Conservation (phyloP, 2,113 vertebrate species). For the Drymodes brunneopygia region DNA sequence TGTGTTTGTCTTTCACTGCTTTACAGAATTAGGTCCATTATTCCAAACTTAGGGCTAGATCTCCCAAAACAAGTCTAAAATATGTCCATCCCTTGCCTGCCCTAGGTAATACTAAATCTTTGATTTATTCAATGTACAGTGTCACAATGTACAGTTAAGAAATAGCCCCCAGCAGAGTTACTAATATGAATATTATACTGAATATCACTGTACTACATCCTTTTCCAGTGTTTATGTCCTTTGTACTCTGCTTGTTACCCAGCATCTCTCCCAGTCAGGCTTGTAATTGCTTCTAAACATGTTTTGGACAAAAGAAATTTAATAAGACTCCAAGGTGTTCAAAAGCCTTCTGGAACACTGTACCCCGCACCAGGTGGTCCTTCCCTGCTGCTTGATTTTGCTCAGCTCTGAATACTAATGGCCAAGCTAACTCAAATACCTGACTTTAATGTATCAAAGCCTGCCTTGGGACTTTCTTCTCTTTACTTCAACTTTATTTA, state of each 20-base stretch:
- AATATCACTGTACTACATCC: neutral
- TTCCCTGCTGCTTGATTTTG: neutral
- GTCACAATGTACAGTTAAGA: neutral
- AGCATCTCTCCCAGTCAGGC: neutral
- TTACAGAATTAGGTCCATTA: neutral
- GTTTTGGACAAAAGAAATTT: neutral
- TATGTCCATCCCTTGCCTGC: neutral
- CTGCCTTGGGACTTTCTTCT: neutral
- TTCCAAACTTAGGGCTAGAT: neutral
- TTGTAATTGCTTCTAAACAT: neutral
- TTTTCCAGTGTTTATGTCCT: neutral
- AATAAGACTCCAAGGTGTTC: neutral
- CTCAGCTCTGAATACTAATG: neutral
- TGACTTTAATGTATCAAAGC: neutral
- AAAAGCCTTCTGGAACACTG: neutral
- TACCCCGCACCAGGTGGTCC: neutral
- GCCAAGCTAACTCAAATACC: neutral
- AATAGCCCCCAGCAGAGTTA: neutral
- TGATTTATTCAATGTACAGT: neutral
- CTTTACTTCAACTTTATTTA: neutral
- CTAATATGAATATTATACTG: neutral
- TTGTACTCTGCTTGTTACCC: neutral
- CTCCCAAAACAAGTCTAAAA: neutral
- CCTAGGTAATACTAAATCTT: neutral
- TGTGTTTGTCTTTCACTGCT: neutral